Conservation (phyloP, 2,113 vertebrate species). For the Origma solitaria region DNA sequence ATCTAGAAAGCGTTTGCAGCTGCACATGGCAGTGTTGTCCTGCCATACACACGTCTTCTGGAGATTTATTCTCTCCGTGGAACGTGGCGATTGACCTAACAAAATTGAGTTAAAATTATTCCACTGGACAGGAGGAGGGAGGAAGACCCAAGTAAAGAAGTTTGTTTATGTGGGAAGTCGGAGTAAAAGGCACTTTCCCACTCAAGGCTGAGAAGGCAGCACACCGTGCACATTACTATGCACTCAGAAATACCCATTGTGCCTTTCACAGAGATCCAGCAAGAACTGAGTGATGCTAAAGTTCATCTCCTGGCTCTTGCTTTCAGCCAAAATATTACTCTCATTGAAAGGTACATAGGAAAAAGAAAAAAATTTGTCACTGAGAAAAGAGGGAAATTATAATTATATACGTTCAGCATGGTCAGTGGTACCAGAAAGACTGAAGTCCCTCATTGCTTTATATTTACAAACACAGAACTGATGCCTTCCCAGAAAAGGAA, state of each 20-base stretch:
- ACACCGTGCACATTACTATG: accelerated
- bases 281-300: neutral
- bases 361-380: neutral
- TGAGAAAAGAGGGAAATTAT: neutral
- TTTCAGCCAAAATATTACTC: neutral
- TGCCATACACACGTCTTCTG: neutral
- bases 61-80: neutral
- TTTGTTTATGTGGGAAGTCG: neutral
- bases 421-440: neutral
- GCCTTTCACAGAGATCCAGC: neutral
- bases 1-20: neutral
- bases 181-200: neutral
- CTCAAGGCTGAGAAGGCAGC: neutral
- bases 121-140: neutral
- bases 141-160: neutral
- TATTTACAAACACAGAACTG: neutral
- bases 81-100: accelerated
- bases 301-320: neutral
- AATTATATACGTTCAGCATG: neutral
- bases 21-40: neutral
- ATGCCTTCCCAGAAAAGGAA: neutral
- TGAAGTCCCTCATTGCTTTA: neutral
- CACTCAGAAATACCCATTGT: neutral
- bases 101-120: neutral
- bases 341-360: neutral